phyloP scores from a whole-genome alignment of 2,888 invertebrate species.

The Maniola hyperantus region DNA sequence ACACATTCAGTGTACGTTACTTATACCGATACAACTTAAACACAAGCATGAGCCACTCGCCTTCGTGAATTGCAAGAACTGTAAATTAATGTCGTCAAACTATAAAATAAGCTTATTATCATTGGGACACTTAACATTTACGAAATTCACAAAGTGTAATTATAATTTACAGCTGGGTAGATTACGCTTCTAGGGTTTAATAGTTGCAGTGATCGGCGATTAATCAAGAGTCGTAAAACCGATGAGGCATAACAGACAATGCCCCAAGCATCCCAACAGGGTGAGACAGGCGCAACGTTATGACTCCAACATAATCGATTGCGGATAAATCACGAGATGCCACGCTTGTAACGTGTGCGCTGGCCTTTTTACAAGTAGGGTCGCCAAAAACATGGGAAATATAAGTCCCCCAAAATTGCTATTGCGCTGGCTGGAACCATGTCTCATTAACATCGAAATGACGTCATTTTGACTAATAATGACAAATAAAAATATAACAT shows the following conservation, averaged over 20 bases:
- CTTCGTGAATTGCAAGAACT: too few species aligned
- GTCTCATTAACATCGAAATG: too few species aligned
- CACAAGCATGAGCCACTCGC: too few species aligned
- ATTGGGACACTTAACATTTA: too few species aligned
- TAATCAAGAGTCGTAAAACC: slow-evolving; percentile 71
- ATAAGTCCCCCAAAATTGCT: neutral
- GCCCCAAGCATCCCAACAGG: slow-evolving; percentile 47
- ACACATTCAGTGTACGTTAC: too few species aligned
- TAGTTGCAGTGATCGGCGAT: slow-evolving; percentile 52
- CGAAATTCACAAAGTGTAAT: neutral
- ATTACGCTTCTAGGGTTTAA: slow-evolving; percentile 1
- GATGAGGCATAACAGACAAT: slow-evolving; percentile 58
- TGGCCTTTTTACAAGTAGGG: slow-evolving; percentile 46
- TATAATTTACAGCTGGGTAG: neutral
- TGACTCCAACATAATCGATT: slow-evolving; percentile 59
- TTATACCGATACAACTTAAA: too few species aligned
- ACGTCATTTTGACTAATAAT: too few species aligned
- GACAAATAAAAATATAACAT: too few species aligned
- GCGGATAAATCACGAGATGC: slow-evolving; percentile 65
- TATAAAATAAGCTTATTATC: too few species aligned
- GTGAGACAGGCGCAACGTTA: slow-evolving; percentile 61
- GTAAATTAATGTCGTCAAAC: too few species aligned
- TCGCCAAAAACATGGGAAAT: slow-evolving; percentile 43
- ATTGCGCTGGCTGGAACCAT: too few species aligned
- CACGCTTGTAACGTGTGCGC: slow-evolving; percentile 69